A percentile compares a stretch with the other conserved stretches of the same genome.
These are phyloP conservation scores for Otolemur crassicaudatus DNA, from an alignment of 2,797 vertebrate genomes.

Conservation along the genomic window DNA sequence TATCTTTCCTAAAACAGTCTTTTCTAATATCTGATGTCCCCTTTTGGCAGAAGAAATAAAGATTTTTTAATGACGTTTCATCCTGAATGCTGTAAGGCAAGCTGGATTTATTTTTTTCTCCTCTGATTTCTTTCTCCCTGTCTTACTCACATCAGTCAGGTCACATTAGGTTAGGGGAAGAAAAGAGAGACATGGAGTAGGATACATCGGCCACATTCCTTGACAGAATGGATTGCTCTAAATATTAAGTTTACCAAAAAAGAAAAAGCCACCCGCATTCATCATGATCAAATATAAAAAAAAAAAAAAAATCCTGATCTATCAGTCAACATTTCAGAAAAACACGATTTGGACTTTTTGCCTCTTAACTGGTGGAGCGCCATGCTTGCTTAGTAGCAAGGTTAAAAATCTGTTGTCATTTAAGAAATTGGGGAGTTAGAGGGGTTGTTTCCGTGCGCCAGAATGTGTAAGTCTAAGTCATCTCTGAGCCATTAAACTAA, in stretches of 20 bases:
- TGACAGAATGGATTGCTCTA: constrained; percentile 70
- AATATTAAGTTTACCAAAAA: constrained; percentile 47
- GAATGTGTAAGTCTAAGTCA: constrained; percentile 72
- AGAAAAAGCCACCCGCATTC: background rate
- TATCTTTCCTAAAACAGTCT: constrained; percentile 54
- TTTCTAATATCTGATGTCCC: constrained; percentile 28
- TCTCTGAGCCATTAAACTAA: constrained; percentile 78
- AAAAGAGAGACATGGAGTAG: constrained; percentile 34
- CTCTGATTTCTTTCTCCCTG: constrained; percentile 54
- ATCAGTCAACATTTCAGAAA: constrained; percentile 35
- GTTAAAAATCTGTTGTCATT: constrained; percentile 53
- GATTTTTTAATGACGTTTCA: constrained; percentile 60
- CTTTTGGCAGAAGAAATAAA: constrained; percentile 74
- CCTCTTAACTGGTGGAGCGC: constrained; percentile 2
- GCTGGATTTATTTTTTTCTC: constrained; percentile 1
- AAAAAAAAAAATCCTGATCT: constrained; percentile 42
- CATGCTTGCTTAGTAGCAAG: background rate
- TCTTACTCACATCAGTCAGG: constrained; percentile 45
- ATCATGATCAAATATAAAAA: constrained; percentile 18
- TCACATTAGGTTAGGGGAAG: constrained; percentile 49
- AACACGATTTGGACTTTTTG: background rate
- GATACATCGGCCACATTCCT: constrained; percentile 58
- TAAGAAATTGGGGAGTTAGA: constrained; percentile 33
- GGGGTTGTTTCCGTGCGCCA: constrained; percentile 44
- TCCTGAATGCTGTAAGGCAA: constrained; percentile 44